Percentiles rank a stretch among this genome's conserved stretches.
Evolutionary conservation across 2,113 vertebrate species (phyloP).

Genomic region (Zingel zingel): DNA sequence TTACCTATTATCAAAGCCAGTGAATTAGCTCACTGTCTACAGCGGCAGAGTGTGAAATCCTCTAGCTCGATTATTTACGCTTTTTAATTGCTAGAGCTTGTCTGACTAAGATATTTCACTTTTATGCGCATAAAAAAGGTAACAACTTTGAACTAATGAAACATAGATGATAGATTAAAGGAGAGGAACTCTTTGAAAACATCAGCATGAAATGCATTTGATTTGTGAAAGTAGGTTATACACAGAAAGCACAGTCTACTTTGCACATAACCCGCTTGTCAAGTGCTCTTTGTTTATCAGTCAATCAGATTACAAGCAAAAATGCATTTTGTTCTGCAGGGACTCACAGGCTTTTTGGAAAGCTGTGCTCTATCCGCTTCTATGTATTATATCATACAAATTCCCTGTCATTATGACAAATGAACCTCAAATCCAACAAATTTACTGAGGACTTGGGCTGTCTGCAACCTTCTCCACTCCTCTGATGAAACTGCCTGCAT

Average conservation of each 20-base stretch:
- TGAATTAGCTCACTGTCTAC: conserved; percentile 87
- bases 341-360: conserved; percentile 59
- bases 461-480: conserved; percentile 43
- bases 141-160: conserved; percentile 83
- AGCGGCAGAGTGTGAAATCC: conserved; percentile 84
- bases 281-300: conserved; percentile 79
- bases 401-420: conserved; percentile 60
- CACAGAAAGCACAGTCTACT: conserved; percentile 66
- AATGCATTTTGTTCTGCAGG: conserved; percentile 69
- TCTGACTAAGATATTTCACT: conserved; percentile 84
- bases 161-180: conserved; percentile 82
- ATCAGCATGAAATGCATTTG: conserved; percentile 79
- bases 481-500: conserved; percentile 46
- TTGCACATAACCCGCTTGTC: conserved; percentile 73
- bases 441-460: conserved; percentile 46
- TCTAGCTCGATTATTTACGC: conserved; percentile 84
- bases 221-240: conserved; percentile 81
- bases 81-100: conserved; percentile 85
- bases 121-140: conserved; percentile 81
- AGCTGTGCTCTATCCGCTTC: conserved; percentile 36
- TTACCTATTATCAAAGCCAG: conserved; percentile 87
- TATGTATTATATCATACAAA: conserved; percentile 51
- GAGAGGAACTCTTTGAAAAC: conserved; percentile 78
- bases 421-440: conserved; percentile 60
- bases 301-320: conserved; percentile 81